Evolutionary conservation across 2,888 invertebrate species (phyloP), one percentile per base, ranked within the genome.

Genomic region (Galeopsomyia nigrocyanea): DNA sequence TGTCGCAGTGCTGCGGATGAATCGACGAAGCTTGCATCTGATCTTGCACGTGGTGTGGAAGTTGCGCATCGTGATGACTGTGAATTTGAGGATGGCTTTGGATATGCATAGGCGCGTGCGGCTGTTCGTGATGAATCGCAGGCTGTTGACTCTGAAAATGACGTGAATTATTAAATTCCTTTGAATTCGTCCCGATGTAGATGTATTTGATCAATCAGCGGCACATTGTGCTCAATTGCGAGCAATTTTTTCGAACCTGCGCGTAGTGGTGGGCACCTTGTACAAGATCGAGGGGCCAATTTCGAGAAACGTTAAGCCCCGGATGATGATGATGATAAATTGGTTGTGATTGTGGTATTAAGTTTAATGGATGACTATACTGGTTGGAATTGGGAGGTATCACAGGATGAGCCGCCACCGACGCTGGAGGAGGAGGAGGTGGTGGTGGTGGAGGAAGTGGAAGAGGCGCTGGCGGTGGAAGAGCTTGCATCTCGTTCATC

Each of bases 281-380:
- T 26, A 83, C 86, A 57, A 85, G 78, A 79, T 84, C 85, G 47
- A 86, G 73, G 1, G 86, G 84, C 86, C 86, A 86, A 77, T 79
- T 83, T 74, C 84, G 86, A 0, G 80, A 77, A 39, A 84, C 80
- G 49, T 79, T 82, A 51, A 84, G 73, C 16, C 78, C 79, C 17
- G 81, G 71, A 71, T 84, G 84, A 46, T 70, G 73, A 51, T 67
- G 73, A 55, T 76, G 82, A 68, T 82, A 80, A 55, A 82, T 77
- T 16, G 82, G 78, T 61, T 83, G 81, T 73, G 67, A 21, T 26
- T 80, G 72, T 14, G 80, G 78, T 53, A 77, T 76, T 49, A 84
- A 75, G 61, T 78, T 78, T n/a, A 82, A 72, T 47, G 75, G 26
- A 63, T 78, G 80, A n/a, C 76, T 75, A 46, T 81, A 85, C 58